These are phyloP conservation scores for Oenanthe oenanthe DNA, from an alignment of 2,113 vertebrate genomes.

Conservation along the genomic window DNA sequence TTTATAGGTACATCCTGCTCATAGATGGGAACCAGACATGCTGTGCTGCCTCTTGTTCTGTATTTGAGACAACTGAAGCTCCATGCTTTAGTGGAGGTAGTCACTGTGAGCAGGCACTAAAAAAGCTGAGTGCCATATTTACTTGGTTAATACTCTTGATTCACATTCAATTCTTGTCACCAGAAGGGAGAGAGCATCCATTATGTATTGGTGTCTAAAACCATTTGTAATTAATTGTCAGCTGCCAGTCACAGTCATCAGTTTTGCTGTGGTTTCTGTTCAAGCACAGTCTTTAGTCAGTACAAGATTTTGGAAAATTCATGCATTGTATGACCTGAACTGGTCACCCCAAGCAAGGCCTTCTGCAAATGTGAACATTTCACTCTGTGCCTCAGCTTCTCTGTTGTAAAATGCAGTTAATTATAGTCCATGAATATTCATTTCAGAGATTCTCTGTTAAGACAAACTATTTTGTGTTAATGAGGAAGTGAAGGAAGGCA, in stretches of 20 bases:
- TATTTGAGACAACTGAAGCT: not conserved
- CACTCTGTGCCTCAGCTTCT: not conserved
- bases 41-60: rapidly evolving
- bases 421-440: not conserved
- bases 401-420: not conserved
- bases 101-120: not conserved
- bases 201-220: not conserved
- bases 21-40: not conserved
- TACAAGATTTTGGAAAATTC: not conserved
- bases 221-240: not conserved
- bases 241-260: not conserved
- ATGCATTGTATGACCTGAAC: not conserved
- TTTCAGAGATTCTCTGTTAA: not conserved
- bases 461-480: conserved; percentile 3
- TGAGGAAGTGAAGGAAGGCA: not conserved
- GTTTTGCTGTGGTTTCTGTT: not conserved
- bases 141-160: not conserved
- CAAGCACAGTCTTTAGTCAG: not conserved
- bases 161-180: not conserved
- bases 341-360: not conserved
- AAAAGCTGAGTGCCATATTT: not conserved
- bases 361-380: not conserved
- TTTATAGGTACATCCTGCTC: not conserved
- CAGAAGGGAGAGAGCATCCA: not conserved
- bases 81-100: rapidly evolving